A percentile compares a stretch with the other conserved stretches of the same genome.
Conservation (phyloP, 2,113 vertebrate species). For the Tachysurus vachellii region DNA sequence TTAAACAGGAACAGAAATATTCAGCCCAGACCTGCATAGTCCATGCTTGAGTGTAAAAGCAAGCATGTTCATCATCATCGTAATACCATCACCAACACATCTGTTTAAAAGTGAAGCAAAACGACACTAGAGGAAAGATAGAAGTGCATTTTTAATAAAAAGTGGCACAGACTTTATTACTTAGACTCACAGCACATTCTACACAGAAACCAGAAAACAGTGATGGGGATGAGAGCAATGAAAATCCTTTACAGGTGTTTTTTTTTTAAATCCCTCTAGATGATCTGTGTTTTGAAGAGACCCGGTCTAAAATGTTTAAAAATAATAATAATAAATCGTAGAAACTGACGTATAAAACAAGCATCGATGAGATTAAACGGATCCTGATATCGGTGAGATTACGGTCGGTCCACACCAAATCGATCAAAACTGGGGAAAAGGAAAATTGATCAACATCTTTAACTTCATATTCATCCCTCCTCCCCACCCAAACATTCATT, state of each 20-base stretch:
- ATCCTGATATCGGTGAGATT: constrained; percentile 46
- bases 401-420: constrained; percentile 42
- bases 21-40: neutral
- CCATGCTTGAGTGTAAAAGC: neutral
- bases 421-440: constrained; percentile 1
- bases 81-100: neutral
- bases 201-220: constrained; percentile 56
- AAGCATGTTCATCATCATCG: neutral
- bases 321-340: constrained; percentile 27
- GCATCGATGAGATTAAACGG: constrained; percentile 48
- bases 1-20: neutral
- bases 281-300: constrained; percentile 42
- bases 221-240: constrained; percentile 3
- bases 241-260: constrained; percentile 47
- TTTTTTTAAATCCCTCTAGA: constrained; percentile 43
- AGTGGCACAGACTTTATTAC: constrained; percentile 67
- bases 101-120: neutral
- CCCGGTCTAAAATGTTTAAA: constrained; percentile 56
- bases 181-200: constrained; percentile 63
- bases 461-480: constrained; percentile 30
- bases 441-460: neutral
- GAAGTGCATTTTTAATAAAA: constrained; percentile 45
- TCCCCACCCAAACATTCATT: constrained; percentile 33
- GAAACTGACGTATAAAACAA: constrained; percentile 53
- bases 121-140: neutral